phyloP scores from a whole-genome alignment of 2,113 vertebrate species.

The Halcyon senegalensis region DNA sequence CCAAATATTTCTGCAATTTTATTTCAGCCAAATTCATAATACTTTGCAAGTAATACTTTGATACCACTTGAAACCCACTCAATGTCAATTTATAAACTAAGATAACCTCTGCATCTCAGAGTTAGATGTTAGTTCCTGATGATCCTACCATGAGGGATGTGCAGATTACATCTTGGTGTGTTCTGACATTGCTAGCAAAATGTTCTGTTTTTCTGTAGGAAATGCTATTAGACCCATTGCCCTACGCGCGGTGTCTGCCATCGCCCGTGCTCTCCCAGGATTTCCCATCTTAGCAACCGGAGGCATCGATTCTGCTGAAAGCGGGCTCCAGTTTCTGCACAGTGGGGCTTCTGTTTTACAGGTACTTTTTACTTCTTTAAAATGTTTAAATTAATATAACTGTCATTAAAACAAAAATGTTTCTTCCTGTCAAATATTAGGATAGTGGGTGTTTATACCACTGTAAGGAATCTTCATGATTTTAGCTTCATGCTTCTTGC shows the following conservation, averaged over 20 bases:
- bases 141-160: neutral
- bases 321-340: slow-evolving; percentile 91
- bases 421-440: neutral
- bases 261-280: slow-evolving; percentile 84
- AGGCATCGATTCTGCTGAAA: slow-evolving; percentile 94
- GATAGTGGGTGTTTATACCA: neutral
- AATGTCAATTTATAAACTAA: neutral
- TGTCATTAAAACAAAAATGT: neutral
- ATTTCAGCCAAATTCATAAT: neutral
- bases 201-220: slow-evolving; percentile 71
- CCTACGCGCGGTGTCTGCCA: slow-evolving; percentile 88
- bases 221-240: slow-evolving; percentile 90
- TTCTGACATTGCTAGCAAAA: neutral
- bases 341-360: slow-evolving; percentile 91
- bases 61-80: neutral
- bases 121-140: neutral
- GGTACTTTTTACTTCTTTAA: slow-evolving; percentile 71
- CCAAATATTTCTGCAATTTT: neutral
- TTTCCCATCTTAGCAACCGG: slow-evolving; percentile 93
- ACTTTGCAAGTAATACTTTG: neutral
- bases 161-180: neutral
- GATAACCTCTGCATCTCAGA: neutral
- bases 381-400: neutral
- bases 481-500: neutral
- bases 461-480: neutral